phyloP scores from a whole-genome alignment of 1,140 invertebrate genomes.

The Drosophila ananassae region DNA sequence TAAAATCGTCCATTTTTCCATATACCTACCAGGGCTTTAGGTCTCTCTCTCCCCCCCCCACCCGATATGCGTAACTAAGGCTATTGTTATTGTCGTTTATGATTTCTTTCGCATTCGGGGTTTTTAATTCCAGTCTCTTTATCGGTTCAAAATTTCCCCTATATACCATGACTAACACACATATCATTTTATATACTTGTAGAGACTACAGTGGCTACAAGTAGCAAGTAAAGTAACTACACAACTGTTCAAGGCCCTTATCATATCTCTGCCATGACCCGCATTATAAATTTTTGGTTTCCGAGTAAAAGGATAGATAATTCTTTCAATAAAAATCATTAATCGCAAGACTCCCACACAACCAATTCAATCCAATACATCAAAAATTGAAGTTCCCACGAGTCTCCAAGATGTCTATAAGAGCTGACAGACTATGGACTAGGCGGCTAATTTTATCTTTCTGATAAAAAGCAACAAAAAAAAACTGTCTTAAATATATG shows the following conservation, averaged over 20 bases:
- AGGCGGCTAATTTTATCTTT: neutral
- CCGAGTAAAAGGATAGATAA: neutral
- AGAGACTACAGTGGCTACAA: no score
- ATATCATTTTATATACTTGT: no score
- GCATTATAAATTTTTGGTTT: neutral
- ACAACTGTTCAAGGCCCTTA: neutral
- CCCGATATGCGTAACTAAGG: conserved; percentile 19
- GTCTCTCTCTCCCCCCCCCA: no score
- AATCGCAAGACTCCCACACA: neutral
- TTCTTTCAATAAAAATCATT: neutral
- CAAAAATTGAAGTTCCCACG: neutral
- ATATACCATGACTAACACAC: neutral
- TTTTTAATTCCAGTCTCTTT: neutral
- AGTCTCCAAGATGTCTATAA: neutral
- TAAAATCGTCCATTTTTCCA: conserved; percentile 14
- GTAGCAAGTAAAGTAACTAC: no score
- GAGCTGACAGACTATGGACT: no score
- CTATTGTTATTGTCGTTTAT: conserved; percentile 7
- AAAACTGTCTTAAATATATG: no score
- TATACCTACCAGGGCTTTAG: no score
- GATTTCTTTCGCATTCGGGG: neutral
- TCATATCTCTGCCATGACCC: neutral
- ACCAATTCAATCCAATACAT: neutral
- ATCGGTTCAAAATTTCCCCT: neutral
- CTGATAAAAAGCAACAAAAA: neutral